phyloP scores from a whole-genome alignment of 2,888 invertebrate genomes.

The Agrochola lychnidis region DNA sequence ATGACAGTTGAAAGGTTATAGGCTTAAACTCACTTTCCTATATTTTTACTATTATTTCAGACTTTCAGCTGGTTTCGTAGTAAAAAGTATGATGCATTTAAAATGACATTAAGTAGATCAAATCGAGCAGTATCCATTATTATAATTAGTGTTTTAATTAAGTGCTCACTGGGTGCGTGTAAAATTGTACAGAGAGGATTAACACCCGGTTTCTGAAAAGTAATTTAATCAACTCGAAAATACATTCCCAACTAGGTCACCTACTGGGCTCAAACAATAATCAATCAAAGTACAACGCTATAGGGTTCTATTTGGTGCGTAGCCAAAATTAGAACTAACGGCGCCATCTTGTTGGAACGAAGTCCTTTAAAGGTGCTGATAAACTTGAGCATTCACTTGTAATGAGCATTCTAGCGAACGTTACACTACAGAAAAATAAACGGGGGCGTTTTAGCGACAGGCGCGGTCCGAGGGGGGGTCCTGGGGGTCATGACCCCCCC shows the following conservation, averaged over 20 bases:
- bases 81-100: background rate
- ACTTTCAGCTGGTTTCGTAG: background rate
- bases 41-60: background rate
- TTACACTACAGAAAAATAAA: no score
- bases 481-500: no score
- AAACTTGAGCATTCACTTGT: no score
- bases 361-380: no score
- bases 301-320: no score
- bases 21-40: no score
- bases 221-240: background rate
- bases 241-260: background rate
- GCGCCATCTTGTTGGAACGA: no score
- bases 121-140: background rate
- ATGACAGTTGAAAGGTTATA: no score
- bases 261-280: background rate
- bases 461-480: no score
- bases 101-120: slow-evolving; percentile 4
- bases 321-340: no score
- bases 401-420: no score
- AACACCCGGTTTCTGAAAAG: background rate
- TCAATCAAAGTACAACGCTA: background rate
- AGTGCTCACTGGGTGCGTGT: slow-evolving; percentile 7
- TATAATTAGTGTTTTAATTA: background rate
- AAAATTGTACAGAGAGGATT: background rate
- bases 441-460: no score